Evolutionary conservation across 2,797 vertebrate genomes (phyloP).

Genomic region (Etheostoma perlongum): DNA sequence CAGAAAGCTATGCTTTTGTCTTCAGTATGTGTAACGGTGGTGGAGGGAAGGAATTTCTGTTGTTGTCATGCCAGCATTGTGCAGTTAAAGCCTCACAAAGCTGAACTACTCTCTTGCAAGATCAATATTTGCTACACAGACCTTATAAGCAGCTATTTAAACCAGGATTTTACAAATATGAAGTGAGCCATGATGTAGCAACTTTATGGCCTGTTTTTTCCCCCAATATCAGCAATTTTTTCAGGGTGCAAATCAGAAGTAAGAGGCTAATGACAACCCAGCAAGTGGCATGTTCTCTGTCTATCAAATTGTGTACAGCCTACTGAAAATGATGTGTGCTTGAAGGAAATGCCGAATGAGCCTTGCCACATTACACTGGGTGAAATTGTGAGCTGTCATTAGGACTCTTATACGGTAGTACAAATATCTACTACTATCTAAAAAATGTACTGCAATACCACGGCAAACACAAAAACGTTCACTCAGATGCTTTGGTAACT

Average conservation of each 20-base stretch:
- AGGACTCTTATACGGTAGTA: not conserved
- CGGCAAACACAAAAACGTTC: not conserved
- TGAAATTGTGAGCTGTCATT: constrained; percentile 14
- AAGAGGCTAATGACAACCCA: not conserved
- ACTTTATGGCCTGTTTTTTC: constrained; percentile 29
- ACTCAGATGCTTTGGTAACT: not conserved
- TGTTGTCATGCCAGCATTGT: constrained; percentile 36
- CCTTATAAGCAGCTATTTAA: constrained; percentile 32
- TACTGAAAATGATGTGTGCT: constrained; percentile 18
- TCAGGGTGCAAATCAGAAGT: too few species aligned
- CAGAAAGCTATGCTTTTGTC: constrained; percentile 43
- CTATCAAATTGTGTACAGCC: constrained; percentile 2
- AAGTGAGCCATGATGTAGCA: constrained; percentile 37
- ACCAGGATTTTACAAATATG: constrained; percentile 34
- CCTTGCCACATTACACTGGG: not conserved
- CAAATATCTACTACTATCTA: not conserved
- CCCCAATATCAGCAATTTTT: not conserved
- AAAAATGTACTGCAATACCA: not conserved
- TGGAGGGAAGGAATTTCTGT: constrained; percentile 30
- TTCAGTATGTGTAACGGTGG: constrained; percentile 24
- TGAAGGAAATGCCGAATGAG: not conserved
- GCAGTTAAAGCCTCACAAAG: constrained; percentile 35
- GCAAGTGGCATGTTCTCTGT: not conserved
- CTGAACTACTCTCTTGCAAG: constrained; percentile 23
- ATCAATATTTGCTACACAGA: constrained; percentile 25